Base-by-base conservation (phyloP, 2,797 vertebrate genomes). In the Lates japonicus region DNA sequence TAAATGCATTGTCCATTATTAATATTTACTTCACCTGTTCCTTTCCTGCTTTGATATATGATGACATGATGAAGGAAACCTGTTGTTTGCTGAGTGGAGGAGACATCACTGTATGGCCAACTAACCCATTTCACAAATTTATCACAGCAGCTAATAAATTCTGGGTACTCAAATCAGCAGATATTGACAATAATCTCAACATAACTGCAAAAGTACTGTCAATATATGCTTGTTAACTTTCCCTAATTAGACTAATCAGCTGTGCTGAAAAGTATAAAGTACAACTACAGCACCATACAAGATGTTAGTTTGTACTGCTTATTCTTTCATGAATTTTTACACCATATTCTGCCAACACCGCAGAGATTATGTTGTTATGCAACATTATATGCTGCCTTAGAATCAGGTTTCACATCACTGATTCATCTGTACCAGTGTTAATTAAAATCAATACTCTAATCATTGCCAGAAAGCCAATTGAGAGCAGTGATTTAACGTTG, bases 391-490 rank as follows among this genome's bases (percentile, higher is more conserved):
- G 4, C n/a, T 29, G 58, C 33, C n/a, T 16, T 37, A 19, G 20
- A 44, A 62, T 17, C 48, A 35, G 55, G 59, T 55, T 37, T 33
- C 8, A 44, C n/a, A 31, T 22, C 51, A 5, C 25, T 29, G 25
- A 29, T 29, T 29, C 25, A 29, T 29, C 25, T 29, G 11, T 22
- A 17, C 11, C n/a, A n/a, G 31, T 12, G 6, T 59, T 57, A 10
- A 14, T 52, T 22, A 31, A 25, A 74, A 79, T 75, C 54, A 73
- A 76, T 54, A 51, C 3, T 29, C 22, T 35, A 42, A n/a, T 22
- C 33, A 51, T 42, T 13, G 12, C 41, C 20, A n/a, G 20, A n/a
- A 49, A 7, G 8, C 46, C 46, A 19, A 48, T 8, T 25, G n/a
- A 25, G n/a, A 25, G 11, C 51, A 52, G 51, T 29, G 7, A 55